Conservation (phyloP, 1,140 invertebrate genomes). For the Kradibia gibbosae region DNA sequence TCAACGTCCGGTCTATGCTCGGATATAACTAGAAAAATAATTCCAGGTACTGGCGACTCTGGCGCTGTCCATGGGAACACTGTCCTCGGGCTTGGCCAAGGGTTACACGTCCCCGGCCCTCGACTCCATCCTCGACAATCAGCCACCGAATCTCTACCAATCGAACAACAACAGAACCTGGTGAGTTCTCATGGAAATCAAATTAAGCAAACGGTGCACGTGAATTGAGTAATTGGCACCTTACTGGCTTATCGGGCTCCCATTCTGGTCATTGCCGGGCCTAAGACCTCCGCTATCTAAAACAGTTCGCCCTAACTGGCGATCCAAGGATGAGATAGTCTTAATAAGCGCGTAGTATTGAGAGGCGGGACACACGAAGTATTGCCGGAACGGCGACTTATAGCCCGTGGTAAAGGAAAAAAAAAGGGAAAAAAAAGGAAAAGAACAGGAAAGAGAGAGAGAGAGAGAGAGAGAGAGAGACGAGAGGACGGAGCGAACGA, state of each 20-base stretch:
- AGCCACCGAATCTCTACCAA: conserved; percentile 65
- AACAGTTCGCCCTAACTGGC: too few relatives aligned
- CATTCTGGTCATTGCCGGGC: neutral
- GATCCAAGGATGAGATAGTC: too few relatives aligned
- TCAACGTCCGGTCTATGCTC: neutral
- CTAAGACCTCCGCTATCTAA: too few relatives aligned
- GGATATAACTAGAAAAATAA: neutral
- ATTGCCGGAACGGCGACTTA: neutral
- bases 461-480: neutral
- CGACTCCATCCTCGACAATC: conserved; percentile 82
- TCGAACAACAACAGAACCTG: conserved; percentile 67
- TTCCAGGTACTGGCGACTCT: conserved; percentile 83
- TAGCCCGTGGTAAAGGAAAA: neutral
- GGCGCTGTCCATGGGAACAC: conserved; percentile 85
- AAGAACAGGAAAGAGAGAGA: neutral
- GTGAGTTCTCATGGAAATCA: conserved; percentile 57
- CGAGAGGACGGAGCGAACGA: neutral
- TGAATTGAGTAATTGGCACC: neutral
- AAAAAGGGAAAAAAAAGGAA: neutral
- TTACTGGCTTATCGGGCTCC: neutral
- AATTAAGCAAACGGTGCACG: neutral
- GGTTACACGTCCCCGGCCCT: conserved; percentile 88
- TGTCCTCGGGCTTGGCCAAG: conserved; percentile 86
- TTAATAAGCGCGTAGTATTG: too few relatives aligned
- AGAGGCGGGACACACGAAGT: too few relatives aligned